Base-by-base conservation (phyloP, 2,797 vertebrate species). In the Setipinna tenuifilis region DNA sequence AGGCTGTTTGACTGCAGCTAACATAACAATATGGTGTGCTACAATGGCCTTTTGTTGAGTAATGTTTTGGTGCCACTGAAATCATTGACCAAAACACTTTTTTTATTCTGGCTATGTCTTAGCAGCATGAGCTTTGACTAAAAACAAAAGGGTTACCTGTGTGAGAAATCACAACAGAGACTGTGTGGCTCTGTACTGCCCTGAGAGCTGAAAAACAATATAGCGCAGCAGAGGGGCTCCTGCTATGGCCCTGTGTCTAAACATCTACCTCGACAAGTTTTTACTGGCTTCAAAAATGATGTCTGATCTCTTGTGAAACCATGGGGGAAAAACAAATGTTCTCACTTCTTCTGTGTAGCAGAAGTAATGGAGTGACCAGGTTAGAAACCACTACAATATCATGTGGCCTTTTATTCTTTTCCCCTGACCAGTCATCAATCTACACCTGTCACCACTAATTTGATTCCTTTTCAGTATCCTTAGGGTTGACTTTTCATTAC, bases 101-200 rank as follows among this genome's bases (percentile, higher is more conserved):
- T 28, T 75, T 41, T 17, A 35, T 71, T 35, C 68, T 35, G 28
- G 14, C 14, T 35, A 11, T 68, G 23, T 31, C 14, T 31, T 35
- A 35, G 68, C 28, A 75, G 14, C 58, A 35, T 16, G 25, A 14
- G 28, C 17, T 35, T 41, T 35, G 16, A 75, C 25, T 75, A 3
- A 17, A 28, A 75, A 75, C 68, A 75, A 75, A 75, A 75, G 31
- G 68, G 28, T 35, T 75, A 75, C 68, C 68, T 75, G 68, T 65
- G 68, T 31, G 31, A 35, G 28, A 75, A 28, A 17, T 65, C 62
- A 65, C 2, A 25, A 11, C 62, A 25, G 62, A 65, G 68, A 75
- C 68, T 75, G 28, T 31, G 12, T 75, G 28, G 25, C 28, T 35
- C 28, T 2, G 16, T 75, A 14, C 35, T 19, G 14, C 68, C 31